Base-by-base conservation (phyloP, 2,888 invertebrate species). In the Stomorhina lunata region DNA sequence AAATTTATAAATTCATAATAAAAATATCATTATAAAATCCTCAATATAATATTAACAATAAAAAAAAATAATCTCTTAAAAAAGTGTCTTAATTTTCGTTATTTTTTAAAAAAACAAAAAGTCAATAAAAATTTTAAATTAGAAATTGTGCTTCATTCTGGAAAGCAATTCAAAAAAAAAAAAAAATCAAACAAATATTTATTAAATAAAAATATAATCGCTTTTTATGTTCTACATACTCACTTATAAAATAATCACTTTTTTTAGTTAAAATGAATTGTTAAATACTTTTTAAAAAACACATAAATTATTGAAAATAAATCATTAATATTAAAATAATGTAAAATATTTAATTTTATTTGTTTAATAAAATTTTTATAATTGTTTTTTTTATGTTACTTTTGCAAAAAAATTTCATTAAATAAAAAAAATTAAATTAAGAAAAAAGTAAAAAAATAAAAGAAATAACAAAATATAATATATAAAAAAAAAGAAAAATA, bases 31-130 rank as follows among this genome's bases (percentile, higher is more conserved):
- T 25, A 37, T 25, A 50, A 65, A 73, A 25, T 17, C 29, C 32
- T 50, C 48, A 50, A 63, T 53, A 40, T 63, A 53, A 55, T 4
- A 76, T 34, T 37, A 4, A 29, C 20, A n/a, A 65, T 63, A 55
- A 32, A 57, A 45, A 75, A 50, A 57, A 15, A 32, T 29, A 57
- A 40, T 66, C 85, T 81, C 81, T 84, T 81, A 80, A 83, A 85
- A 86, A 88, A 88, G 88, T 88, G 88, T 88, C 89, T 88, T 88
- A 89, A 88, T 88, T 88, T 88, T 88, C 84, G 40, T 68, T 77
- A 61, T 50, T 59, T 86, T 85, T 57, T 55, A 63, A 45, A 10
- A 73, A 34, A 29, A 22, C 57, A 50, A 76, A 48, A 50, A 20
- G 50, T 66, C 65, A 50, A 40, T 25, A 69, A 34, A 73, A 80